Percentiles rank a stretch among this genome's conserved stretches.
These are phyloP conservation scores for Euglossa dilemma DNA, from an alignment of 1,140 invertebrate species.

Conservation along the genomic window DNA sequence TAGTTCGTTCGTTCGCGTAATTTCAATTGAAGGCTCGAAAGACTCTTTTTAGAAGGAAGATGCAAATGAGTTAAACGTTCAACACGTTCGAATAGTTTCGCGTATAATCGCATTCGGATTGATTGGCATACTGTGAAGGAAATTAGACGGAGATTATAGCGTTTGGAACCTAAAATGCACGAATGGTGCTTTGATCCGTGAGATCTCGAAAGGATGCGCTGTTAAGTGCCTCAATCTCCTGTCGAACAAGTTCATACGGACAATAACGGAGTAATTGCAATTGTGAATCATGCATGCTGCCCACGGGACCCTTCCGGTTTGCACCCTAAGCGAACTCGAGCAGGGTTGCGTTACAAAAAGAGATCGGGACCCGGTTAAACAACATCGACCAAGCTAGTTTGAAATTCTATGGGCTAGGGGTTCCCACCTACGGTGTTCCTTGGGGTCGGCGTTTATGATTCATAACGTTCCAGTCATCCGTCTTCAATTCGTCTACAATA, in stretches of 20 bases:
- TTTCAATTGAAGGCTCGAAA: too few relatives aligned
- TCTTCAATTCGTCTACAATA: constrained; percentile 1
- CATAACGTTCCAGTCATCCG: background rate
- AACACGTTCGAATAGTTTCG: too few relatives aligned
- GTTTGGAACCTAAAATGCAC: background rate
- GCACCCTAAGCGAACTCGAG: background rate
- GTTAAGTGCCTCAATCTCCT: constrained; percentile 12
- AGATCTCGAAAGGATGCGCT: constrained; percentile 18
- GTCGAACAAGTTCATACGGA: constrained; percentile 13
- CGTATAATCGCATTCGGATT: background rate
- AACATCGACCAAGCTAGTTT: background rate
- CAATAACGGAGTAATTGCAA: constrained; percentile 10
- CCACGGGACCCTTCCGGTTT: background rate
- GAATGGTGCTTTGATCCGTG: background rate
- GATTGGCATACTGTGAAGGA: background rate
- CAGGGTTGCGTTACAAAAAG: background rate
- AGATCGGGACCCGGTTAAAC: background rate
- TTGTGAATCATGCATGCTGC: constrained; percentile 28
- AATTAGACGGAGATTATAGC: too few relatives aligned
- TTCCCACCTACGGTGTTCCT: background rate
- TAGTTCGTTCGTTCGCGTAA: too few relatives aligned
- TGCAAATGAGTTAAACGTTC: too few relatives aligned
- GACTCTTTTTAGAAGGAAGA: too few relatives aligned
- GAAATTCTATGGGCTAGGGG: background rate
- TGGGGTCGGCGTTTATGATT: constrained; percentile 13